Base-by-base conservation (phyloP, 2,797 vertebrate species). In the Acridotheres tristis region DNA sequence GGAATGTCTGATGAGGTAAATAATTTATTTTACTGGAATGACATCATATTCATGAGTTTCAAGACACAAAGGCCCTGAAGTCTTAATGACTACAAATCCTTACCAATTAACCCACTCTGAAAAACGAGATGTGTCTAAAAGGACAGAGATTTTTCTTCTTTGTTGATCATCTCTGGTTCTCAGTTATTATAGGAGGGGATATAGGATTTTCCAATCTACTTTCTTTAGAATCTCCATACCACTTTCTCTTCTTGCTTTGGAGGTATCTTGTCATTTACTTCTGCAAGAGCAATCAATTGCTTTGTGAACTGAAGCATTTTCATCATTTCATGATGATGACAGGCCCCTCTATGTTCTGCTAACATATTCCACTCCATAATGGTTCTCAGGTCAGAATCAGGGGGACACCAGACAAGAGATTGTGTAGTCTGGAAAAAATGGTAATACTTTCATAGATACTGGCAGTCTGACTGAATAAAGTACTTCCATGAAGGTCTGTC, bases 281-380 rank as follows among this genome's bases (percentile, higher is more conserved):
- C 26, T 88, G 16, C 29, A 55, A 32, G 29, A 83, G n/a, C 63
- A 75, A 73, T 62, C 3, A 20, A 16, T 63, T 9, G 3, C 13
- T 72, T 73, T n/a, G 25, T 36, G 19, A 65, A 23, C 47, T 54
- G 75, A 77, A 76, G 62, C 11, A 76, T 96, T 92, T 55, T 30
- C 53, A 32, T 73, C 9, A 9, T 11, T 82, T 79, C 29, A 38
- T 29, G 10, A 20, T 0, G 0, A 19, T 53, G 42, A 8, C 27
- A 45, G 16, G 40, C 13, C 40, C 8, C 16, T 73, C 1, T 23
- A 11, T 78, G 25, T 68, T 72, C 36, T 78, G 16, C 42, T 90
- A 34, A 51, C 1, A 0, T 75, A 40, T 5, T 66, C 63, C 23
- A 14, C 47, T 76, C 30, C 29, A 0, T 73, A 67, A 32, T 6